Conservation (phyloP, 92 coral and sea anemone species). For the Porites divaricata region DNA sequence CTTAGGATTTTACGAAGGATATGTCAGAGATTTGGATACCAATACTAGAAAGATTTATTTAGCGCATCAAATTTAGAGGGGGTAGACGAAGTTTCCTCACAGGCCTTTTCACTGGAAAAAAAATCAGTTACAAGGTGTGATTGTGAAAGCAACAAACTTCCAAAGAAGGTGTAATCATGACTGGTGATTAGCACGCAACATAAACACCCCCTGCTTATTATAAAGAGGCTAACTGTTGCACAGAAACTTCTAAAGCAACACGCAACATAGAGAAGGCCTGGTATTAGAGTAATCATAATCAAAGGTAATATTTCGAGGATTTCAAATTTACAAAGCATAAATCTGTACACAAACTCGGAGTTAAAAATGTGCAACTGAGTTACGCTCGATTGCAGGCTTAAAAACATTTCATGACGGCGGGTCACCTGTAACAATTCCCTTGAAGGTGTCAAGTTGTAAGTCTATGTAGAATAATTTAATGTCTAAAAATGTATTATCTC, state of each 20-base stretch:
- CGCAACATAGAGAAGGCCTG: not conserved
- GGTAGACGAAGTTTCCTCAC: not conserved
- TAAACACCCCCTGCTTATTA: no score
- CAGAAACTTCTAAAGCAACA: not conserved
- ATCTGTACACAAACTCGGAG: slow-evolving; percentile 39
- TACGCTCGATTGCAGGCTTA: not conserved
- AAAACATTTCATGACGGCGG: slow-evolving; percentile 8
- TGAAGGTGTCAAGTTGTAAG: slow-evolving; percentile 1
- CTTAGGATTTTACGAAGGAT: not conserved
- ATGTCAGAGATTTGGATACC: not conserved
- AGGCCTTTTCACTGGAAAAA: not conserved
- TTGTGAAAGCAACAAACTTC: not conserved
- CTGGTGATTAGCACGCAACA: not conserved
- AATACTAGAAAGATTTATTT: not conserved
- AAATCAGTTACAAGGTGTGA: not conserved
- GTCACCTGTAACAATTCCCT: not conserved
- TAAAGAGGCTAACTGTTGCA: not conserved
- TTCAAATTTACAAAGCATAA: slow-evolving; percentile 8
- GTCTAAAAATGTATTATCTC: slow-evolving; percentile 19
- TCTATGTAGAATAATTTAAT: slow-evolving; percentile 24
- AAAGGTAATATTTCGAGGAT: not conserved
- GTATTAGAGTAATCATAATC: not conserved
- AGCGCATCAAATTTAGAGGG: no score
- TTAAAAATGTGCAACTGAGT: slow-evolving; percentile 18
- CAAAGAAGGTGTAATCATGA: not conserved